phyloP scores from a whole-genome alignment of 1,140 invertebrate genomes.

The Drosophila mojavensis region DNA sequence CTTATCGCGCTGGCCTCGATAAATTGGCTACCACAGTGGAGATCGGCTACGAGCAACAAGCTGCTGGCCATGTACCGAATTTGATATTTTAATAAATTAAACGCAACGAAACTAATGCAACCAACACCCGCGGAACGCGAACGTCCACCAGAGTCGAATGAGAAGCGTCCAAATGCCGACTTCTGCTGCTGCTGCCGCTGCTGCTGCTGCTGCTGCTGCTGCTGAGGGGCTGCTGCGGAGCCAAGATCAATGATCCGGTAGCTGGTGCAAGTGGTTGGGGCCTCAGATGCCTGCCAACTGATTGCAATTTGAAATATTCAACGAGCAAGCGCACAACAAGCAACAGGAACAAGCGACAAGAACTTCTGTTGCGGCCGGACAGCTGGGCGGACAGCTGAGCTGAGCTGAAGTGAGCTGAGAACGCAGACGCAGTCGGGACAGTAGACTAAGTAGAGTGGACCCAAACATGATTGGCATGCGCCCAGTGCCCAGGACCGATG shows the following conservation, averaged over 20 bases:
- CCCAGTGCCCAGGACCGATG: conserved; percentile 9
- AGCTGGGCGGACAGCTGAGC: conserved; percentile 38
- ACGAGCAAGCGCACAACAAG: conserved; percentile 63
- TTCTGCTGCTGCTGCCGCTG: not conserved
- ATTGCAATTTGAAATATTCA: conserved; percentile 83
- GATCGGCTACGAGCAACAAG: conserved; percentile 14
- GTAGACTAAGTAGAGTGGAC: conserved; percentile 20
- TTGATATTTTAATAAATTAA: conserved; percentile 82
- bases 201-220: too few relatives aligned
- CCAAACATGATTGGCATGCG: conserved; percentile 71
- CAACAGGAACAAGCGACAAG: conserved; percentile 72
- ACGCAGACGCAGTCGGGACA: conserved; percentile 6
- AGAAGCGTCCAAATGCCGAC: conserved; percentile 1
- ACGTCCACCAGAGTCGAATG: not conserved
- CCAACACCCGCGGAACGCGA: conserved; percentile 37
- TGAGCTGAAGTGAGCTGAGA: not conserved
- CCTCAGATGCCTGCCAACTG: conserved; percentile 76
- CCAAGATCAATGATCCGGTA: conserved; percentile 39
- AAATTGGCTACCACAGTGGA: conserved; percentile 41
- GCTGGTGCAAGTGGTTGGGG: conserved; percentile 33
- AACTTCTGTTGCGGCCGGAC: conserved; percentile 71
- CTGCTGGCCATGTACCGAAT: conserved; percentile 60
- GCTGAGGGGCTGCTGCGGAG: not conserved
- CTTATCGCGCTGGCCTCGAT: conserved; percentile 30
- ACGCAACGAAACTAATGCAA: conserved; percentile 68